Evolutionary conservation across 23 tunicate genomes (phyloP).

Genomic region (Styela plicata): DNA sequence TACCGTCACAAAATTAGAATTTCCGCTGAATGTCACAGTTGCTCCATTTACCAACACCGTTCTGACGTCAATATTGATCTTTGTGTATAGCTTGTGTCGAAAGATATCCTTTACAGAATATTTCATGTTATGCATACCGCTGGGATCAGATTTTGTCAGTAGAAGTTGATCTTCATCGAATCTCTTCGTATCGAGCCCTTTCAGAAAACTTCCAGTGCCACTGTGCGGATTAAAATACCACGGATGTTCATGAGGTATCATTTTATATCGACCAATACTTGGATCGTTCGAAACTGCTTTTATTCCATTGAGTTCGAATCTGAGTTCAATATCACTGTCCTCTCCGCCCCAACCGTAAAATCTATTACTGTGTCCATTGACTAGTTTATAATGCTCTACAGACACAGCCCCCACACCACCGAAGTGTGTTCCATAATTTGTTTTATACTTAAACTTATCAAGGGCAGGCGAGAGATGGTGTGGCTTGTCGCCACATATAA

Average conservation of each 20-base stretch:
- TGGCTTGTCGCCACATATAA: slow-evolving; percentile 58
- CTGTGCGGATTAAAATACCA: slow-evolving; percentile 85
- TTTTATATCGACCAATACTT: slow-evolving; percentile 77
- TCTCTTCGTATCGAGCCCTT: not conserved
- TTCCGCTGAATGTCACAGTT: not conserved
- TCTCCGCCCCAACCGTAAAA: slow-evolving; percentile 99
- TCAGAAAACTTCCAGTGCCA: slow-evolving; percentile 58
- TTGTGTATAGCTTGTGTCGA: slow-evolving; percentile 3
- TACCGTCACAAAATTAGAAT: not conserved
- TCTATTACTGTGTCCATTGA: slow-evolving; percentile 87
- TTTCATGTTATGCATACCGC: slow-evolving; percentile 9
- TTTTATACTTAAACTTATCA: slow-evolving; percentile 89
- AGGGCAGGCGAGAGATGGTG: slow-evolving; percentile 86
- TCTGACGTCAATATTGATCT: slow-evolving; percentile 1
- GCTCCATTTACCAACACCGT: slow-evolving; percentile 1
- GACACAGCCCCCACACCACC: slow-evolving; percentile 92
- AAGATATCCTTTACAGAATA: slow-evolving; percentile 1
- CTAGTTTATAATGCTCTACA: slow-evolving; percentile 36
- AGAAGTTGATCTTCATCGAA: not conserved
- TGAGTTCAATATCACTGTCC: slow-evolving; percentile 88
- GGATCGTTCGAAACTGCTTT: slow-evolving; percentile 28
- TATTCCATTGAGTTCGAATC: slow-evolving; percentile 26
- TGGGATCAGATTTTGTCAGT: not conserved
- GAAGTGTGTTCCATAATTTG: slow-evolving; percentile 79
- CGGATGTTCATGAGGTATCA: slow-evolving; percentile 92